phyloP scores from a whole-genome alignment of 2,113 vertebrate genomes.

The Austrofundulus limnaeus region DNA sequence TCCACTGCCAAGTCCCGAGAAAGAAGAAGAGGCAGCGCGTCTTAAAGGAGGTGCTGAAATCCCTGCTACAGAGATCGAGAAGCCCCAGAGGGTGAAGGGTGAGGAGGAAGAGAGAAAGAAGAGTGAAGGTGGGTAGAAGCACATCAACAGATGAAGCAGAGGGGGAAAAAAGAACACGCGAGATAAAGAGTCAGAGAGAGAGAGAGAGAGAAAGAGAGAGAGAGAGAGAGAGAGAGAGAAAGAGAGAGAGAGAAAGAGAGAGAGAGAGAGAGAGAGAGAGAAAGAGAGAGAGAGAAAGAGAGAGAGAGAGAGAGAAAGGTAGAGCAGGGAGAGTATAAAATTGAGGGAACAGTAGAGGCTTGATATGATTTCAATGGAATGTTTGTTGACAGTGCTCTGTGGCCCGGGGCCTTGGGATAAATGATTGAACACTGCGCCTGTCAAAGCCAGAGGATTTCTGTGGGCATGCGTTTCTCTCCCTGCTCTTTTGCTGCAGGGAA shows the following conservation, averaged over 20 bases:
- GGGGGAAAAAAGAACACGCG: constrained; percentile 50
- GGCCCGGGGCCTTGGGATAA: constrained; percentile 90
- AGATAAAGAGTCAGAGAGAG: constrained; percentile 65
- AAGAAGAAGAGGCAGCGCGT: constrained; percentile 47
- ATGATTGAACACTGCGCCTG: constrained; percentile 95
- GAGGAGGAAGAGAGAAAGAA: constrained; percentile 55
- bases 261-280: constrained; percentile 60
- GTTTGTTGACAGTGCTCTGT: constrained; percentile 93
- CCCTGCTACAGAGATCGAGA: constrained; percentile 54
- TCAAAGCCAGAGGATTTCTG: constrained; percentile 92
- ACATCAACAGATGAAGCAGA: constrained; percentile 51
- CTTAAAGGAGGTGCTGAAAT: constrained; percentile 60
- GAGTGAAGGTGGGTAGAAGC: constrained; percentile 62
- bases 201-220: constrained; percentile 62
- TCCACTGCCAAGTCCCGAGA: constrained; percentile 63
- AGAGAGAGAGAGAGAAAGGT: constrained; percentile 61
- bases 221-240: constrained; percentile 62
- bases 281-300: constrained; percentile 64
- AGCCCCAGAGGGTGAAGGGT: constrained; percentile 66
- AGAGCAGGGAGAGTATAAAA: constrained; percentile 63
- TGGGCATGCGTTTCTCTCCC: constrained; percentile 89
- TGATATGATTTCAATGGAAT: constrained; percentile 93
- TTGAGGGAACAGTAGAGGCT: constrained; percentile 84
- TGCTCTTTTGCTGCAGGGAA: constrained; percentile 93
- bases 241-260: constrained; percentile 64